Conservation (phyloP, 2,797 vertebrate species). For the Steatocranus sp. region DNA sequence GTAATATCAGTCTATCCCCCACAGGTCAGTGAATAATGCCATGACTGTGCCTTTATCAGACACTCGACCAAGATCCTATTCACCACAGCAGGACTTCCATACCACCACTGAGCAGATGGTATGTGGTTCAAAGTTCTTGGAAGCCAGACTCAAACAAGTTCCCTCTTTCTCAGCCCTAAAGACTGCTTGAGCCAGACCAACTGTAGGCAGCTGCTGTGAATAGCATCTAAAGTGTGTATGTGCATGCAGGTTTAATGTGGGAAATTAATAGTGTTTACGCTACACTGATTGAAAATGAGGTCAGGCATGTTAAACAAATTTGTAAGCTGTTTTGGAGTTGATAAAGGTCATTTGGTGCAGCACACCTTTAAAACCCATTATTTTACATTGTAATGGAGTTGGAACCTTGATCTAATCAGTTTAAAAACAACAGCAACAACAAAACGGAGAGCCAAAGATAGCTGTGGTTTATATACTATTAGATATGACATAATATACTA, state of each 20-base stretch:
- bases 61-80: constrained; percentile 18
- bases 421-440: neutral
- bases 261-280: constrained; percentile 15
- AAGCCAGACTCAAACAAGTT: constrained; percentile 45
- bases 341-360: constrained; percentile 47
- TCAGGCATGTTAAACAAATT: constrained; percentile 40
- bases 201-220: constrained; percentile 1
- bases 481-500: neutral
- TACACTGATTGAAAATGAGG: constrained; percentile 42
- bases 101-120: constrained; percentile 45
- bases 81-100: neutral
- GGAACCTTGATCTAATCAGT: neutral
- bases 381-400: neutral
- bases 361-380: neutral
- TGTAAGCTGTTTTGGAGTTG: constrained; percentile 15
- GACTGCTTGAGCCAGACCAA: neutral
- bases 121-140: constrained; percentile 43
- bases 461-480: neutral
- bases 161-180: constrained; percentile 16
- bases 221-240: neutral
- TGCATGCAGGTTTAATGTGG: neutral
- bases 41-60: constrained; percentile 17
- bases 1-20: neutral
- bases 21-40: constrained; percentile 1
- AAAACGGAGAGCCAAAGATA: neutral